Evolutionary conservation across 2,113 vertebrate genomes (phyloP).

Genomic region (Siphamia tubifer): DNA sequence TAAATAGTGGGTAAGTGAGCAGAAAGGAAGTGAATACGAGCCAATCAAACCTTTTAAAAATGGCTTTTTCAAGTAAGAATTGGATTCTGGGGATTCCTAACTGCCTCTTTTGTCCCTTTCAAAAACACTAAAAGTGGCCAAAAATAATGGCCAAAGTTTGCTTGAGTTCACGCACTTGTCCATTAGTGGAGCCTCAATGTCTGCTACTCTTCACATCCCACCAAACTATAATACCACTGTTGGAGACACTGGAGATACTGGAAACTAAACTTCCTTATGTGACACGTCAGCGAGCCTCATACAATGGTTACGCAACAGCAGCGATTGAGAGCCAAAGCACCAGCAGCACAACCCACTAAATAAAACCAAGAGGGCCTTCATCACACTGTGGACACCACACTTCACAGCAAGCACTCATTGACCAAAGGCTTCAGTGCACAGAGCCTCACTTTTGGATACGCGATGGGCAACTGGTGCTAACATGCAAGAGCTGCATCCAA

Average conservation of each 20-base stretch:
- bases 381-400: conserved; percentile 39
- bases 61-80: conserved; percentile 35
- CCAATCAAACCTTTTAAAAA: conserved; percentile 50
- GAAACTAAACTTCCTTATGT: conserved; percentile 64
- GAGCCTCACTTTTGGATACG: conserved; percentile 33
- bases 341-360: conserved; percentile 50
- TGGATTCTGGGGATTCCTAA: conserved; percentile 41
- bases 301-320: conserved; percentile 53
- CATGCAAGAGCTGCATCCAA: conserved; percentile 68
- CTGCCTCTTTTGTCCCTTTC: conserved; percentile 53
- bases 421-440: conserved; percentile 30
- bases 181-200: conserved; percentile 69
- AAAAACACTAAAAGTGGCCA: conserved; percentile 51
- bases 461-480: conserved; percentile 61
- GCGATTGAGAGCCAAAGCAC: conserved; percentile 50
- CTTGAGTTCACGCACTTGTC: conserved; percentile 65
- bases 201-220: conserved; percentile 61
- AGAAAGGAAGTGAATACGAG: conserved; percentile 30
- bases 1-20: conserved; percentile 25
- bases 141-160: conserved; percentile 55
- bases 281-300: conserved; percentile 62
- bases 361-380: conserved; percentile 49
- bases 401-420: conserved; percentile 34
- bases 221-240: conserved; percentile 55
- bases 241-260: conserved; percentile 64